Base-by-base conservation (phyloP, 2,797 vertebrate species). In the Hippopotamyrus pictus region DNA sequence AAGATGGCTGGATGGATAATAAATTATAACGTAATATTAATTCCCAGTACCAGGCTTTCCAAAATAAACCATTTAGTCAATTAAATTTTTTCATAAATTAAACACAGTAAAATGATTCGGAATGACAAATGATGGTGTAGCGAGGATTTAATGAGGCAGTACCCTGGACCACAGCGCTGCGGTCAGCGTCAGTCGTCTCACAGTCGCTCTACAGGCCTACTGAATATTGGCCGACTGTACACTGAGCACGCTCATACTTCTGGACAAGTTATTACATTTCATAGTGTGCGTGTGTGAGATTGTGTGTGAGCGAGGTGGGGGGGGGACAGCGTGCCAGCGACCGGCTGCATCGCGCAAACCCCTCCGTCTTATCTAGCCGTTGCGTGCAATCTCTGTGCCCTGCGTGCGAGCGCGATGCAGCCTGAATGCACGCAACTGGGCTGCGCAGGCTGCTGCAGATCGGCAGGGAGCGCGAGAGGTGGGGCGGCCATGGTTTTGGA, bases 241-340 rank as follows among this genome's bases (percentile, higher is more conserved):
- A 17, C 25, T 7, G 33, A 37, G 17, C 69, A 76, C 69, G 5
- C 33, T 76, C 69, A 37, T 19, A 76, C 33, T 41, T 76, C 33
- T 41, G 69, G 14, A 41, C 33, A 76, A 76, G 69, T 76, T 41
- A 41, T 76, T 76, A 41, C 69, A 76, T 76, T 76, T 41, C 41
- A 46, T 12, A 93, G 92, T 94, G 6, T 88, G 59, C 88, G 46
- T 57, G 46, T 86, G 37, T 84, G 44, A n/a, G 44, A 48, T 17
- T 48, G 76, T 82, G 76, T 82, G 79, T 83, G 3, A 83, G 19
- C 19, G 7, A 48, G 19, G 46, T 17, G 44, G 79, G 79, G 79
- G 79, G 5, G 29, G 14, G 12, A 7, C 83, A 46, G 44, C 5
- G 3, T 85, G 48, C 29, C 17, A 7, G 12, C 51, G 59, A 89